Base-by-base conservation (phyloP, 1,140 invertebrate species). In the Zaprionus inermis region DNA sequence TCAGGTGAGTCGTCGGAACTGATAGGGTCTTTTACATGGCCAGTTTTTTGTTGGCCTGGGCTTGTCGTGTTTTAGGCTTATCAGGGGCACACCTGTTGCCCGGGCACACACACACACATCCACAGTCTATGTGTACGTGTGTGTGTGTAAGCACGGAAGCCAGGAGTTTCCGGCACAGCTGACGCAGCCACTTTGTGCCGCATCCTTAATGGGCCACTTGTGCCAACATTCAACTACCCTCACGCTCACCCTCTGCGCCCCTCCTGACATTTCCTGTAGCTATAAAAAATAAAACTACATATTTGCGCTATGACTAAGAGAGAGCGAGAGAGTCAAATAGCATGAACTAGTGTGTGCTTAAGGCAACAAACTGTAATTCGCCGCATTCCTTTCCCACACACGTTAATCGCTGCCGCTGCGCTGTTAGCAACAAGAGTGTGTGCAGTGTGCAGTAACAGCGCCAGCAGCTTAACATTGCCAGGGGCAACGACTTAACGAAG, bases 1-100 rank as follows among this genome's bases (percentile, higher is more conserved):
- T 88, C 84, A 88, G 84, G 84, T 88, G 74, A 88, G 84, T 72
- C 36, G 44, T 24, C 63, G 57, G 46, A 24, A 18, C 32, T 69
- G 71, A 73, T 69, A 73, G 71, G 51, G 41, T 22, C 56, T 73
- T 24, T 34, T 70, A 70, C 66, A 74, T 69, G 71, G 34, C 56
- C 55, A 52, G 20, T 66, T 34, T 24, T 44, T 71, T 58, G 24
- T 59, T 61, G 44, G 16, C 59, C 5, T 49, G 57, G 57, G 57
- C 41, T 49, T 49, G 44, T 49, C 44, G 41, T 52, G 12, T 61
- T 58, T 38, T 49, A 49, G 10, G 20, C 61, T 74, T 74, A 69
- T 73, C 71, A 69, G 41, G 51, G 34, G 58, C 72, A 65, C 72
- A 75, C 72, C 72, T 75, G 72, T 75, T 71, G 68, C 36, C 9